Evolutionary conservation across 2,888 invertebrate genomes (phyloP).

Genomic region (Quadroppia sp.): DNA sequence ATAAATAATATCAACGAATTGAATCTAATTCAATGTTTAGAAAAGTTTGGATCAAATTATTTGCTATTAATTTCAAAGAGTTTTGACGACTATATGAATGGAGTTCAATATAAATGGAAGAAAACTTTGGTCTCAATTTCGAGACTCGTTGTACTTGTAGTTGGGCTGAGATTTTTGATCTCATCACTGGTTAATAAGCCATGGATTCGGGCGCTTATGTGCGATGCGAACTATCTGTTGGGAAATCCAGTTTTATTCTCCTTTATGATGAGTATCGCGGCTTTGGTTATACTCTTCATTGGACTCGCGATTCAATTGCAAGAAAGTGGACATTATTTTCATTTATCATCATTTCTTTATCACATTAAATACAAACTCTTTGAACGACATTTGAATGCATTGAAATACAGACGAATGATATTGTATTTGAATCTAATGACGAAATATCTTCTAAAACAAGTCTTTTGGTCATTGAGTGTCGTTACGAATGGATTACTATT

Average conservation of each 20-base stretch:
- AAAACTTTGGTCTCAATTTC: no score
- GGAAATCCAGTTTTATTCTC: neutral
- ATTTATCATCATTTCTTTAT: neutral
- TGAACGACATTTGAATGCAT: neutral
- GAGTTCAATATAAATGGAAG: no score
- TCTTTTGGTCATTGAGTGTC: neutral
- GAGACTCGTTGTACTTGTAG: neutral
- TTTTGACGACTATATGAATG: no score
- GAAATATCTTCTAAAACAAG: neutral
- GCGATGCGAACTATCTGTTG: neutral
- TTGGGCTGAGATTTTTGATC: neutral
- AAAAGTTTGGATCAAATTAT: no score
- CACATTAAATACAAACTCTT: neutral
- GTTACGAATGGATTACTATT: neutral
- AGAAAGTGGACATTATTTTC: neutral
- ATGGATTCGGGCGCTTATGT: neutral
- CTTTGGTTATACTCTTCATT: neutral
- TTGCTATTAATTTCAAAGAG: no score
- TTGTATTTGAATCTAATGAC: neutral
- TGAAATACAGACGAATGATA: neutral
- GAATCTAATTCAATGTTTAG: slow-evolving; percentile 54
- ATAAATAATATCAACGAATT: slow-evolving; percentile 59
- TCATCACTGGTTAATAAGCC: neutral
- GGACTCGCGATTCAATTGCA: neutral
- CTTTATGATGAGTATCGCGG: neutral